Conservation (phyloP, 1,140 invertebrate genomes). For the Physella acuta region DNA sequence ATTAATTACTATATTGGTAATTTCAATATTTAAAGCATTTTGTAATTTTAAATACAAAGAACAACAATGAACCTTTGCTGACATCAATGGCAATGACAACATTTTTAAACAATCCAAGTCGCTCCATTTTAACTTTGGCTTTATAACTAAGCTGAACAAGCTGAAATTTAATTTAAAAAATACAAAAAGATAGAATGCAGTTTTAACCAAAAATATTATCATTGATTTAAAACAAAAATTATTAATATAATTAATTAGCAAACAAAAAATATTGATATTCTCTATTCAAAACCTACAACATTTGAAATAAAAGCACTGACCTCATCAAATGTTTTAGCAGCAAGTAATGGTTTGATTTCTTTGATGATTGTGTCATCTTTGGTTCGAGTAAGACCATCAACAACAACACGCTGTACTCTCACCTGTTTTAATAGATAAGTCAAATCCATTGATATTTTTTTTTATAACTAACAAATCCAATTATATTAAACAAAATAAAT, state of each 20-base stretch:
- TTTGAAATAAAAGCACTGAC: too few species aligned
- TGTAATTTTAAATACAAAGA: too few species aligned
- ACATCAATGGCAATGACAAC: slow-evolving; percentile 82
- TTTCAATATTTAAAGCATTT: too few species aligned
- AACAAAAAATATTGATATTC: too few species aligned
- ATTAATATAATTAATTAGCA: too few species aligned
- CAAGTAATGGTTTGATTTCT: slow-evolving; percentile 62
- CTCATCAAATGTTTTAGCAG: slow-evolving; percentile 39
- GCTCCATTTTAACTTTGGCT: slow-evolving; percentile 72
- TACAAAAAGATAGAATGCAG: too few species aligned
- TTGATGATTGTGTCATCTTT: slow-evolving; percentile 80
- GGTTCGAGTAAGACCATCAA: slow-evolving; percentile 79
- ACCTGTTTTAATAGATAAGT: slow-evolving; percentile 57
- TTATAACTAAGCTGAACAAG: slow-evolving; percentile 61
- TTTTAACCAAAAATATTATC: too few species aligned
- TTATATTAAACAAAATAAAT: not conserved
- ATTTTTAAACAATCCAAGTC: slow-evolving; percentile 79
- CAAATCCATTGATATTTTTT: not conserved
- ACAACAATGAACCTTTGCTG: slow-evolving; percentile 62
- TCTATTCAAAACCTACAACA: too few species aligned
- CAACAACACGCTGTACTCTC: slow-evolving; percentile 75
- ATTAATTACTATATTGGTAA: too few species aligned
- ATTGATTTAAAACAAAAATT: too few species aligned
- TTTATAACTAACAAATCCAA: not conserved
- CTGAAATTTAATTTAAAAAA: too few species aligned